These are phyloP conservation scores for Meles meles DNA, from an alignment of 2,113 vertebrate genomes.

Conservation along the genomic window DNA sequence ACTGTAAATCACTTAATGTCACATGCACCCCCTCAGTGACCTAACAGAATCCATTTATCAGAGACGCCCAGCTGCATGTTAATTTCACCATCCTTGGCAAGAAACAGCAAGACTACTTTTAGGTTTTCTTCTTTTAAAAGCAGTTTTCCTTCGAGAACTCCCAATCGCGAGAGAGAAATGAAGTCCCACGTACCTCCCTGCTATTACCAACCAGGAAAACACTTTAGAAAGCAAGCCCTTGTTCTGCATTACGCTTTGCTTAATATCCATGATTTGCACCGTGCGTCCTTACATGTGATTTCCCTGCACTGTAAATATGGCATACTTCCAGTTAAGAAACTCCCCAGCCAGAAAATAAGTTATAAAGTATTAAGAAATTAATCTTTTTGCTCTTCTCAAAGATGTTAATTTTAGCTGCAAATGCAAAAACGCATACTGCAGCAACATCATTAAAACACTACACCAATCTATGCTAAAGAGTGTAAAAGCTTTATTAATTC, in stretches of 20 bases:
- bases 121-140: conserved; percentile 58
- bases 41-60: conserved; percentile 93
- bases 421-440: not conserved
- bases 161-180: not conserved
- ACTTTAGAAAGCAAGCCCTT: conserved; percentile 9
- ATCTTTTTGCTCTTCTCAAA: not conserved
- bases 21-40: conserved; percentile 90
- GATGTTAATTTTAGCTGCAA: not conserved
- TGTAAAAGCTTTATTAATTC: not conserved
- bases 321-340: conserved; percentile 37
- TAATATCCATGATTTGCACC: not conserved
- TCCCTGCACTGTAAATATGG: not conserved
- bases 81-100: conserved; percentile 84
- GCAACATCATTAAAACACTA: not conserved
- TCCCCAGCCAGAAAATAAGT: conserved; percentile 49
- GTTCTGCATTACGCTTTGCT: not conserved
- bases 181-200: not conserved
- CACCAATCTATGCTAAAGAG: not conserved
- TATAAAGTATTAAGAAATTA: conserved; percentile 68
- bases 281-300: conserved; percentile 32
- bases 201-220: not conserved
- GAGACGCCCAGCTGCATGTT: conserved; percentile 90
- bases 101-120: conserved; percentile 61
- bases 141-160: conserved; percentile 67
- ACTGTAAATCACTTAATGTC: conserved; percentile 97